These are phyloP conservation scores for Bombyx mandarina DNA, from an alignment of 1,140 invertebrate genomes.

Conservation along the genomic window DNA sequence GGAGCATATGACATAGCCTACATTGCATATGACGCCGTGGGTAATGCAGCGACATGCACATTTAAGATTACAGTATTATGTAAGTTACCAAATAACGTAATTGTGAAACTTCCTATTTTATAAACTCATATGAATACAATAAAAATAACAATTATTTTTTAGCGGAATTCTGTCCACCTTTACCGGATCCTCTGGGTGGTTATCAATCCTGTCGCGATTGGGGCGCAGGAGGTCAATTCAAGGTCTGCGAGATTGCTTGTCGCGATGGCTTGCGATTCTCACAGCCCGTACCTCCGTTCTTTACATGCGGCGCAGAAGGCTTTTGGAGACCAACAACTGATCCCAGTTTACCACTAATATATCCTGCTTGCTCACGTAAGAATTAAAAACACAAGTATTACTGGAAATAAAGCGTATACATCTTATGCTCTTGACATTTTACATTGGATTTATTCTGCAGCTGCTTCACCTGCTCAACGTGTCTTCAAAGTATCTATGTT, in stretches of 20 bases:
- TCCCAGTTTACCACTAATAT: conserved; percentile 84
- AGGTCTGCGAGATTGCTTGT: conserved; percentile 92
- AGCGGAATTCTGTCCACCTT: conserved; percentile 87
- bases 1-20: conserved; percentile 95
- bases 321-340: conserved; percentile 89
- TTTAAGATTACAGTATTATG: conserved; percentile 94
- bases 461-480: conserved; percentile 86
- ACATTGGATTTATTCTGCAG: conserved; percentile 53
- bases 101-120: neutral
- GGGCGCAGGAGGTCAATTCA: conserved; percentile 96
- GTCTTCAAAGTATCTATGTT: conserved; percentile 94
- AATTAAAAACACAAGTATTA: conserved; percentile 8
- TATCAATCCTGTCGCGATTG: conserved; percentile 93
- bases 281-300: conserved; percentile 92
- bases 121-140: neutral
- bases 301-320: conserved; percentile 96
- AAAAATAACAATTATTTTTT: neutral
- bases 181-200: conserved; percentile 91
- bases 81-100: conserved; percentile 68
- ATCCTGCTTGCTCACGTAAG: conserved; percentile 91
- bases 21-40: conserved; percentile 91
- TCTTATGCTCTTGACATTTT: conserved; percentile 2
- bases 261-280: conserved; percentile 90
- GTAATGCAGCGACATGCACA: conserved; percentile 91
- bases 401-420: neutral